Conservation (phyloP, 2,113 vertebrate genomes). For the Rhineura floridana region DNA sequence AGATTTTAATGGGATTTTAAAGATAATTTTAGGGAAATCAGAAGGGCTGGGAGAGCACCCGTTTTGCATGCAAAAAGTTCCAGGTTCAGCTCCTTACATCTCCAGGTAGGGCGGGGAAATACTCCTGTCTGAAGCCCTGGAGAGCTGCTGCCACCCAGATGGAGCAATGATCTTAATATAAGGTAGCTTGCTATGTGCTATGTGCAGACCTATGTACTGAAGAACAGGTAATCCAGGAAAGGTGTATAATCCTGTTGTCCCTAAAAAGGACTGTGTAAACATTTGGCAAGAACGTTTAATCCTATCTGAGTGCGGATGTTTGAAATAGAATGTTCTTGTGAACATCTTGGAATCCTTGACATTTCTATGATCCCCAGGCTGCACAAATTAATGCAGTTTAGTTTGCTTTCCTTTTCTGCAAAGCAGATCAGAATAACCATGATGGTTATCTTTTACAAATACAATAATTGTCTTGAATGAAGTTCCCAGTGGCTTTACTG, state of each 20-base stretch:
- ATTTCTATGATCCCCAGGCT: background rate
- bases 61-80: background rate
- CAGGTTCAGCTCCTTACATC: background rate
- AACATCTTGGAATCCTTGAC: slow-evolving; percentile 16
- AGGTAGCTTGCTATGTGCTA: background rate
- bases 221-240: background rate
- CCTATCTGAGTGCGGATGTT: background rate
- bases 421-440: background rate
- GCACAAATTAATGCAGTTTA: background rate
- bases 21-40: background rate
- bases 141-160: background rate
- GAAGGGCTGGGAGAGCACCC: background rate
- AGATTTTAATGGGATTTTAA: background rate
- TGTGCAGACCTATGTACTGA: background rate
- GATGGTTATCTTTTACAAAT: background rate
- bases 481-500: background rate
- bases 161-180: background rate
- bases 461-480: background rate
- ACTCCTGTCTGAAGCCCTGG: background rate
- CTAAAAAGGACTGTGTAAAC: background rate
- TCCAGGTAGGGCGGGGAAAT: background rate
- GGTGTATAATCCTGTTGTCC: background rate
- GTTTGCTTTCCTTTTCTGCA: background rate
- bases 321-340: slow-evolving; percentile 7
- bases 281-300: background rate